Percentiles rank a stretch among this genome's conserved stretches.
These are phyloP conservation scores for Nycteola revayana DNA, from an alignment of 2,888 invertebrate genomes.

Conservation along the genomic window DNA sequence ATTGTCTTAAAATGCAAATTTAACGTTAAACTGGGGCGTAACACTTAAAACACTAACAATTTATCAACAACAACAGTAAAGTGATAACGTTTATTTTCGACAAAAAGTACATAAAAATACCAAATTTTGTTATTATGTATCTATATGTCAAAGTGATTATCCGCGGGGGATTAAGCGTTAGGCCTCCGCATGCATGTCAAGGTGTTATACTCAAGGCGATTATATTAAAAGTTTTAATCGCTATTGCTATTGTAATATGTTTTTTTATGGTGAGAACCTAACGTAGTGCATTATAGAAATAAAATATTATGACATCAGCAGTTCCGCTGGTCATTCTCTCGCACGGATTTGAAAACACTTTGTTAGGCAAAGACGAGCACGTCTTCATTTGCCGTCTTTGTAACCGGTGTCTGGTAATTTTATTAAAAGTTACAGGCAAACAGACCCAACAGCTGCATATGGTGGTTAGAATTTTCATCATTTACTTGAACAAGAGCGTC, in stretches of 20 bases:
- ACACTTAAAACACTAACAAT: slow-evolving; percentile 69
- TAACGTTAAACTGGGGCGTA: slow-evolving; percentile 60
- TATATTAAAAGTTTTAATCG: slow-evolving; percentile 13
- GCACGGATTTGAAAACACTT: slow-evolving; percentile 25
- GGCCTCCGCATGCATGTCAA: background rate
- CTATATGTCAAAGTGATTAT: background rate
- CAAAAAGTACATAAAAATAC: slow-evolving; percentile 24
- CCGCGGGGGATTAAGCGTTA: background rate
- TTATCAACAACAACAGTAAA: slow-evolving; percentile 68
- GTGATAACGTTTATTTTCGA: slow-evolving; percentile 34
- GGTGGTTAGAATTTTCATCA: slow-evolving; percentile 24
- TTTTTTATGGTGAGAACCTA: slow-evolving; percentile 12
- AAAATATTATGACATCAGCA: slow-evolving; percentile 7
- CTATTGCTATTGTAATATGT: slow-evolving; percentile 7
- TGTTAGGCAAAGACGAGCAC: too few relatives aligned
- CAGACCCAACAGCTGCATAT: too few relatives aligned
- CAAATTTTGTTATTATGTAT: background rate
- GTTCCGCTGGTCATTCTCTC: slow-evolving; percentile 36
- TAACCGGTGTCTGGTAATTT: too few relatives aligned
- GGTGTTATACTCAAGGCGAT: slow-evolving; percentile 23
- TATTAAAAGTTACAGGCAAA: too few relatives aligned
- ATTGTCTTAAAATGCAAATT: slow-evolving; percentile 68
- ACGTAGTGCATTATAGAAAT: slow-evolving; percentile 17
- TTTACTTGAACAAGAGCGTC: slow-evolving; percentile 43
- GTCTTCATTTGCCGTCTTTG: too few relatives aligned